Percentiles rank a stretch among this genome's conserved stretches.
phyloP scores from a whole-genome alignment of 2,113 vertebrate species.

The Diglossa brunneiventris region DNA sequence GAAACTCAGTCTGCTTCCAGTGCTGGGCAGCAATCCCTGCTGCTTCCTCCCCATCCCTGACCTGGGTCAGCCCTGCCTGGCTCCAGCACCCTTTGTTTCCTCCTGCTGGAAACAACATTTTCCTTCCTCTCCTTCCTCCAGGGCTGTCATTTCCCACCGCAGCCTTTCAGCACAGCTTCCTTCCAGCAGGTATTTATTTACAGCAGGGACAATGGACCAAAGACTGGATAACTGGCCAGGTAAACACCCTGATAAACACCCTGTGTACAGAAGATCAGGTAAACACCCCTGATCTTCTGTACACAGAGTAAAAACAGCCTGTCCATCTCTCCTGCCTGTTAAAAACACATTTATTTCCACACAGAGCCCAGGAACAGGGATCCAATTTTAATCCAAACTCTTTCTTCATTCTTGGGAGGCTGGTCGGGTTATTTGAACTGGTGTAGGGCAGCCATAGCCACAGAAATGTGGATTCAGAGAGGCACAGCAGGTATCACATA shows the following conservation, averaged over 20 bases:
- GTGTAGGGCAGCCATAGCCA: background rate
- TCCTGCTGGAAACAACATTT: background rate
- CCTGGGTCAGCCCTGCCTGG: background rate
- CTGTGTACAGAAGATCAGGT: no score
- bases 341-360: background rate
- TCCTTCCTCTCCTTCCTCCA: background rate
- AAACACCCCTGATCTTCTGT: background rate
- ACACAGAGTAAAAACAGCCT: background rate
- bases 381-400: background rate
- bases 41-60: background rate
- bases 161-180: background rate
- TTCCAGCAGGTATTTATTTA: background rate
- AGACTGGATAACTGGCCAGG: accelerated
- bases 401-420: background rate
- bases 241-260: background rate
- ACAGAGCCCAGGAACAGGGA: background rate
- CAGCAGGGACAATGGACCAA: background rate
- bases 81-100: background rate
- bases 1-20: background rate
- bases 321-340: background rate
- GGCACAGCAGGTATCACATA: background rate
- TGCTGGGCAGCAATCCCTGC: background rate
- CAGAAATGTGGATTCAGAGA: background rate
- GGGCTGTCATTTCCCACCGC: background rate
- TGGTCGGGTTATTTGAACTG: background rate